phyloP scores from a whole-genome alignment of 2,888 invertebrate genomes.

The Patella ulyssiponensis region DNA sequence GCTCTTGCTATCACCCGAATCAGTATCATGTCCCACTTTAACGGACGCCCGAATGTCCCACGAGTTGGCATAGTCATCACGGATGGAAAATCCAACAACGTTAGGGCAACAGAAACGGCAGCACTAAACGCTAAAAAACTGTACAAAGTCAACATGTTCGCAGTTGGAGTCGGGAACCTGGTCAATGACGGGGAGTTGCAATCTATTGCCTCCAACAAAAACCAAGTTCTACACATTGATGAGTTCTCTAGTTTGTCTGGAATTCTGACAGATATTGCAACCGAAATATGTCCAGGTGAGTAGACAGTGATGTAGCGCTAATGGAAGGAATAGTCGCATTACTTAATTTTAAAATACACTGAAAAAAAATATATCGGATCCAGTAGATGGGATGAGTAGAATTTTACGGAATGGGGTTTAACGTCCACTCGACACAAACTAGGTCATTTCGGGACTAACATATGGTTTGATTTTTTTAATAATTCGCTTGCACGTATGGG shows the following conservation, averaged over 20 bases:
- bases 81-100: neutral
- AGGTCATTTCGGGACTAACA: too few species aligned
- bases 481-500: too few species aligned
- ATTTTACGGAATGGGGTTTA: too few species aligned
- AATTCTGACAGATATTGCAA: neutral
- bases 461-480: too few species aligned
- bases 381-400: too few species aligned
- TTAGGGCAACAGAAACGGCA: neutral
- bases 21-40: neutral
- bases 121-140: neutral
- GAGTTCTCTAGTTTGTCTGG: neutral
- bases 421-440: too few species aligned
- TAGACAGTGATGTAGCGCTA: neutral
- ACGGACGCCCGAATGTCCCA: neutral
- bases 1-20: neutral
- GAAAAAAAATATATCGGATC: too few species aligned
- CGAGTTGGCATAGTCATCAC: neutral
- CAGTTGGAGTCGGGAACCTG: neutral
- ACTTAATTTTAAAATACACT: too few species aligned
- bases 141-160: neutral
- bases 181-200: neutral
- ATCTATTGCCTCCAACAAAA: neutral
- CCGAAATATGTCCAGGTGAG: neutral
- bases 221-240: neutral
- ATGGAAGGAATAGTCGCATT: too few species aligned